Evolutionary conservation across 2,888 invertebrate genomes (phyloP).

Genomic region (Macaria liturata): DNA sequence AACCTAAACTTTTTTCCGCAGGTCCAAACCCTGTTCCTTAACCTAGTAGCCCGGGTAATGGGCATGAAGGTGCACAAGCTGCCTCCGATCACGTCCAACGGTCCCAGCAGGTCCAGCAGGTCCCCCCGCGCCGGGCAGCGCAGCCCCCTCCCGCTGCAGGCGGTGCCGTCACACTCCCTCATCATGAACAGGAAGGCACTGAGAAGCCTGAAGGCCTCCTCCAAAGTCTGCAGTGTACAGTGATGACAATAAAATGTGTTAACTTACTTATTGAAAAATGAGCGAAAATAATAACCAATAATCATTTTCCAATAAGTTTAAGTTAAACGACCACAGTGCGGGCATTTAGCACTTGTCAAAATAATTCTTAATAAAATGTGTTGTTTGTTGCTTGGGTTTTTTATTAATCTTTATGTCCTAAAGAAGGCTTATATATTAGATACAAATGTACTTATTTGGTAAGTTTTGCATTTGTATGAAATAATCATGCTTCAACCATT

Average conservation of each 20-base stretch:
- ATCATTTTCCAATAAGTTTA: no score
- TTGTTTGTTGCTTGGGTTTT: no score
- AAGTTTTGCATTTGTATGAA: no score
- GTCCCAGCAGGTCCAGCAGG: slow-evolving; percentile 34
- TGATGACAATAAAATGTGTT: slow-evolving; percentile 44
- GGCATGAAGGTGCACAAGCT: slow-evolving; percentile 53
- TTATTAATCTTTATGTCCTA: no score
- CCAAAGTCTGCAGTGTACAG: slow-evolving; percentile 81
- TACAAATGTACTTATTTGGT: no score
- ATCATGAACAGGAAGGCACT: slow-evolving; percentile 74
- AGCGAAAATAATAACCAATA: no score
- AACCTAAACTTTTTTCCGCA: slow-evolving; percentile 44
- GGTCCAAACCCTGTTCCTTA: slow-evolving; percentile 86
- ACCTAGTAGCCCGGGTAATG: slow-evolving; percentile 79
- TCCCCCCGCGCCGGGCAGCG: slow-evolving; percentile 37
- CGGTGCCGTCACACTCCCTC: slow-evolving; percentile 53
- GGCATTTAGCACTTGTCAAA: no score
- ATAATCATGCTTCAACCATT: no score
- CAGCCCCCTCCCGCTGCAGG: slow-evolving; percentile 30
- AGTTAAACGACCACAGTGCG: no score
- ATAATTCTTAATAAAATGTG: no score
- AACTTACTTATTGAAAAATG: no score
- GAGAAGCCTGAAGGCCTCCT: slow-evolving; percentile 65
- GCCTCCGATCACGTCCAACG: slow-evolving; percentile 39
- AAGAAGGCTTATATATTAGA: no score